Base-by-base conservation (phyloP, 2,113 vertebrate species). In the Bungarus multicinctus region DNA sequence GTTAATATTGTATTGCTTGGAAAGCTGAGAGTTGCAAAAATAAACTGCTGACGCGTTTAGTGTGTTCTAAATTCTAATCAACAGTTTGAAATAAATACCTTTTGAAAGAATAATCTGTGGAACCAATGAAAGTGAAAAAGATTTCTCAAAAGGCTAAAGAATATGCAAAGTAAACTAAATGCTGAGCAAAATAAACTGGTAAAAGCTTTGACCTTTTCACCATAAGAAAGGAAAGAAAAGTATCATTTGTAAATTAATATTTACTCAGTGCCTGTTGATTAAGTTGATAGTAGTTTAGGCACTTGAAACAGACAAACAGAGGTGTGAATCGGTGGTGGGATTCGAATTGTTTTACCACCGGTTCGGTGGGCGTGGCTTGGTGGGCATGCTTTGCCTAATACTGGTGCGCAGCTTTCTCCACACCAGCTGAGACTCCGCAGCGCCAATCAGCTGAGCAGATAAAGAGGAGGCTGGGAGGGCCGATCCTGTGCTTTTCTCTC, bases 1-100 rank as follows among this genome's bases (percentile, higher is more conserved):
- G 88, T 39, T 87, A 58, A 94, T 89, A 81, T 74, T 7, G 94
- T 95, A 94, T 92, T 94, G 39, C 93, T 92, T 85, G 60, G 64
- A 91, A 94, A 89, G 91, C 94, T 85, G 86, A 30, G 93, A 52
- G 69, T 30, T 11, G 9, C 54, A 74, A 90, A 93, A 93, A 94
- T 81, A 85, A 92, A 39, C 57, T 92, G 88, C 93, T 91, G 53
- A 4, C 18, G 2, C 89, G 81, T 54, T 90, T 86, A 87, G 4
- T 52, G n/a, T 74, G 34, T 92, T 95, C 69, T 2, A 11, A 94
- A 86, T 94, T 58, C 90, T 81, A 93, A 94, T 94, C 89, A 95
- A 94, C 87, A 95, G 47, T 94, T 94, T 97, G 96, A 95, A 97
- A 97, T 94, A 92, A 87, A 95, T 97, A 95, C 95, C 90, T 92